These are phyloP conservation scores for Thamnaconus septentrionalis DNA, from an alignment of 2,113 vertebrate genomes.

Conservation along the genomic window DNA sequence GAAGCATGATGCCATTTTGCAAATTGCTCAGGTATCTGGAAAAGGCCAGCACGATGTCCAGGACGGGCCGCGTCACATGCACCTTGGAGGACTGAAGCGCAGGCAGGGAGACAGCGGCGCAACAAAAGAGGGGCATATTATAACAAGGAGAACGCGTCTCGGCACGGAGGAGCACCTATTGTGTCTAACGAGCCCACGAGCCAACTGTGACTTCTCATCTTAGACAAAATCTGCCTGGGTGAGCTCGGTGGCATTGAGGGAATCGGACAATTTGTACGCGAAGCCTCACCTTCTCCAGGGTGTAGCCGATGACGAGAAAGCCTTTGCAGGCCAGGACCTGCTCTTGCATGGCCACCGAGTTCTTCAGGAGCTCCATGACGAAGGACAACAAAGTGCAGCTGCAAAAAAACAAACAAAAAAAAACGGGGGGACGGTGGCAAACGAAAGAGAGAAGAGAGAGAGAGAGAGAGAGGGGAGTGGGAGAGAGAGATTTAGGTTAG, in stretches of 20 bases:
- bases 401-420: constrained; percentile 24
- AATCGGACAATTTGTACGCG: neutral
- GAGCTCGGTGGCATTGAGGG: constrained; percentile 13
- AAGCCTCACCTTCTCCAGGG: constrained; percentile 91
- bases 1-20: constrained; percentile 87
- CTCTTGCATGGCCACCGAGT: constrained; percentile 98
- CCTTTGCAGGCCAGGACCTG: constrained; percentile 97
- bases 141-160: constrained; percentile 7
- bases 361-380: constrained; percentile 96
- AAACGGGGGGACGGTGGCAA: constrained; percentile 2
- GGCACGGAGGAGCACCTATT: constrained; percentile 30
- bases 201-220: constrained; percentile 53
- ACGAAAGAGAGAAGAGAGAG: neutral
- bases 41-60: constrained; percentile 94
- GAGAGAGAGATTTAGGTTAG: constrained; percentile 28
- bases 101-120: neutral
- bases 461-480: neutral
- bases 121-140: constrained; percentile 5
- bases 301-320: constrained; percentile 95
- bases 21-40: constrained; percentile 95
- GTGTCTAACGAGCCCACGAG: constrained; percentile 46
- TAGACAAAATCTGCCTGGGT: constrained; percentile 16
- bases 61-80: constrained; percentile 87
- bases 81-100: constrained; percentile 89
- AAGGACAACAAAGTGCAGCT: constrained; percentile 95